Evolutionary conservation across 2,797 vertebrate genomes (phyloP), one percentile per base, ranked within the genome.

Genomic region (Octomys mimax): DNA sequence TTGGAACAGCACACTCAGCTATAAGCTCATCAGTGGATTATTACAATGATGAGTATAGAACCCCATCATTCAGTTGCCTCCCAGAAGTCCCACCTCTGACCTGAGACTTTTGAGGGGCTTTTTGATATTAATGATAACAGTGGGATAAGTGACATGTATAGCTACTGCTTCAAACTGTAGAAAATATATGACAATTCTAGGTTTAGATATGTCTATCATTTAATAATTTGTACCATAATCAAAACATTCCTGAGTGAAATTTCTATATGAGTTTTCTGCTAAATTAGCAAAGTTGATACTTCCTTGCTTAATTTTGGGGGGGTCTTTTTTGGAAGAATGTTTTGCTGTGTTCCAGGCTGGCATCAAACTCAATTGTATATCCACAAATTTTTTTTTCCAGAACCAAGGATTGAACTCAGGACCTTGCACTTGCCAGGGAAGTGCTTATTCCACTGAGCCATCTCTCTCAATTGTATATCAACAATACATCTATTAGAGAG

Each of bases 101-200:
- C 33, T 9, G 49, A 52, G 46, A 52, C 18, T 78, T 52, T 52
- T 49, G 46, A 52, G 22, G 75, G 31, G 33, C 46, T 54, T 78
- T 78, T 33, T 31, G 14, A 78, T 78, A 16, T 52, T 18, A 33
- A 78, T 7, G 3, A 33, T 33, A 52, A 78, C 42, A 77, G 73
- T 16, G 12, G 71, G 39, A 73, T 8, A 75, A 39, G 5, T 78
- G 5, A 82, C 28, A 84, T 73, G 82, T 92, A 92, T 33, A 92
- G 11, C 2, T 87, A 26, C 5, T 66, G 4, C 61, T 96, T 64
- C 19, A 78, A 94, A 96, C 83, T 94, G 9, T 59, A 81, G 96
- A 93, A 19, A 81, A 46, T 77, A 42, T 4, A 42, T 33, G 5
- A 70, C 46, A 75, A 92, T 57, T 71, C 64, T 57, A 11, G 28